Evolutionary conservation across 2,113 vertebrate genomes (phyloP).

Genomic region (Tympanuchus pallidicinctus): DNA sequence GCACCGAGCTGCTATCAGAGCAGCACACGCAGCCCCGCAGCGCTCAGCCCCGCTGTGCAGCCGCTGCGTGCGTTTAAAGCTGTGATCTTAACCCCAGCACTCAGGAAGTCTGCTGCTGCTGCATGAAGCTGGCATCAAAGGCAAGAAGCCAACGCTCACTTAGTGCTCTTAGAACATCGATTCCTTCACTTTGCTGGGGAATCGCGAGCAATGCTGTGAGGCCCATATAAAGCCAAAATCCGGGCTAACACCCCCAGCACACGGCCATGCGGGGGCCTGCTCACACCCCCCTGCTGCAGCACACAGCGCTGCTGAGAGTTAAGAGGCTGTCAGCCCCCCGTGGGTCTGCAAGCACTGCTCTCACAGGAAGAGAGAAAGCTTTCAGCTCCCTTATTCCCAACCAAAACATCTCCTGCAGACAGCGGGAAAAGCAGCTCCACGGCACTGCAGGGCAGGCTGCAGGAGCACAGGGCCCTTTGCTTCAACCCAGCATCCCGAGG

Average conservation of each 20-base stretch:
- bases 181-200: constrained; percentile 39
- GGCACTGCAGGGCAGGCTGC: neutral
- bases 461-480: neutral
- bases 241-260: neutral
- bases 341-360: neutral
- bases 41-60: neutral
- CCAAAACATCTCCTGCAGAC: neutral
- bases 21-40: neutral
- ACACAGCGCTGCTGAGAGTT: neutral
- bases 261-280: fast-evolving
- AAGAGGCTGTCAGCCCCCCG: neutral
- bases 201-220: neutral
- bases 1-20: neutral
- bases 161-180: constrained; percentile 55
- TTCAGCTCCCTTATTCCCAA: neutral
- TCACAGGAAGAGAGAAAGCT: neutral
- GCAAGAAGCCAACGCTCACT: neutral
- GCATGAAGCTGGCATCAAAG: neutral
- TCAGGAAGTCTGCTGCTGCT: neutral
- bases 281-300: neutral
- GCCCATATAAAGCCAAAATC: neutral
- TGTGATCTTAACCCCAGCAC: neutral
- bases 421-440: neutral
- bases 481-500: too few relatives aligned
- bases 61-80: neutral